phyloP scores from a whole-genome alignment of 1,140 invertebrate genomes.

The Cephus cinctus region DNA sequence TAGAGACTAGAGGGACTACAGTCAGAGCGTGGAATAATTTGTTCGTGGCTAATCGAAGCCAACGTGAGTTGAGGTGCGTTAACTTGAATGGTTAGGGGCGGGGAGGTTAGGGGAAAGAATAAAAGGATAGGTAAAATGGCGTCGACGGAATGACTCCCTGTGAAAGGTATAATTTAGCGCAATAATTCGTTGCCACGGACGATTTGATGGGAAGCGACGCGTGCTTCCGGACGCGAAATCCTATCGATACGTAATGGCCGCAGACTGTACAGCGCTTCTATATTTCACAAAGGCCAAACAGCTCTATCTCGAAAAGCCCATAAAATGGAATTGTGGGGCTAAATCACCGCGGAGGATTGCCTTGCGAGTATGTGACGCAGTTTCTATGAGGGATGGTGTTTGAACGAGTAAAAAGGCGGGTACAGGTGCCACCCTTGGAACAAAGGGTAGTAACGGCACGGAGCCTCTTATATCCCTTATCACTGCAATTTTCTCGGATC shows the following conservation, averaged over 20 bases:
- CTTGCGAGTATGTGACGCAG: slow-evolving; percentile 11
- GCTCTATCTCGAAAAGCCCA: slow-evolving; percentile 15
- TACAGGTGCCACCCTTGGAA: slow-evolving; percentile 12
- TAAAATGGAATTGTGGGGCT: slow-evolving; percentile 33
- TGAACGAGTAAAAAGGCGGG: slow-evolving; percentile 7
- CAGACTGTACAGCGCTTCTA: neutral
- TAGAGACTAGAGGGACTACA: no score
- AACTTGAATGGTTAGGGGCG: no score
- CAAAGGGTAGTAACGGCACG: slow-evolving; percentile 22
- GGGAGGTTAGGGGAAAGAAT: neutral
- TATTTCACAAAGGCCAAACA: slow-evolving; percentile 4
- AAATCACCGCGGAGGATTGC: slow-evolving; percentile 30
- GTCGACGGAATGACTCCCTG: slow-evolving; percentile 6
- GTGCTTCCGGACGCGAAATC: slow-evolving; percentile 29
- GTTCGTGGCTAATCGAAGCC: no score
- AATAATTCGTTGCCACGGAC: slow-evolving; percentile 29
- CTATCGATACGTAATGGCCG: neutral
- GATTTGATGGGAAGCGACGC: slow-evolving; percentile 37
- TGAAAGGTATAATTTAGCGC: slow-evolving; percentile 22
- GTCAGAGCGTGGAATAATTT: no score
- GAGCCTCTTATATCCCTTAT: no score
- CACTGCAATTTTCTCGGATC: no score
- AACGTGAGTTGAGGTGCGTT: no score
- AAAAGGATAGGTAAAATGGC: slow-evolving; percentile 20
- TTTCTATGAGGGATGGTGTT: slow-evolving; percentile 14